Evolutionary conservation across 2,113 vertebrate species (phyloP).

Genomic region (Proteles cristata): DNA sequence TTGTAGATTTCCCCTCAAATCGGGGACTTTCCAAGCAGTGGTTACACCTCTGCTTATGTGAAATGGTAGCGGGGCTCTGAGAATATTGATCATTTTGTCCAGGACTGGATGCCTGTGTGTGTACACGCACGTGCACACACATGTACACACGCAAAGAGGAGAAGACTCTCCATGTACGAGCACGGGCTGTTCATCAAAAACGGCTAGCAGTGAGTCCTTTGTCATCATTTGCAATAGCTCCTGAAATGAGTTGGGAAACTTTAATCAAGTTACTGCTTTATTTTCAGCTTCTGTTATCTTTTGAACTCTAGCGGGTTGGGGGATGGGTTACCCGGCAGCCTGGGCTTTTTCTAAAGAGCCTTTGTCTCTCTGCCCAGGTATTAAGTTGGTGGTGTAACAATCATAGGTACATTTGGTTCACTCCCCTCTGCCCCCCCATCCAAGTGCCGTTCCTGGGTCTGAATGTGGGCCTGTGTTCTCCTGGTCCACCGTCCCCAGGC

Average conservation of each 20-base stretch:
- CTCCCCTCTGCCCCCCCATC: slow-evolving; percentile 57
- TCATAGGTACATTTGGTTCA: slow-evolving; percentile 62
- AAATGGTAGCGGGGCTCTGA: neutral
- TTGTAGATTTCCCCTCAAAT: neutral
- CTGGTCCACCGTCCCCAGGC: slow-evolving; percentile 64
- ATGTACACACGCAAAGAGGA: fast-evolving
- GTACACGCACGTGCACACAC: fast-evolving
- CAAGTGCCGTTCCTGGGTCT: slow-evolving; percentile 57
- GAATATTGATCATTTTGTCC: neutral
- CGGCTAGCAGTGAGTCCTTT: slow-evolving; percentile 59
- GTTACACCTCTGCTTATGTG: neutral
- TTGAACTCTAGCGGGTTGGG: slow-evolving; percentile 67
- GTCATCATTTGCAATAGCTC: slow-evolving; percentile 77
- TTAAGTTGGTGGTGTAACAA: slow-evolving; percentile 83
- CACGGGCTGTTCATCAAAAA: neutral
- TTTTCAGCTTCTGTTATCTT: slow-evolving; percentile 83
- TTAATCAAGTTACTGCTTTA: slow-evolving; percentile 80
- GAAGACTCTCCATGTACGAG: neutral
- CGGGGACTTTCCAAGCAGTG: neutral
- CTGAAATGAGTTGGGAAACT: slow-evolving; percentile 78
- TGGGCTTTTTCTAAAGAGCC: slow-evolving; percentile 80
- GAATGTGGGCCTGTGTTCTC: slow-evolving; percentile 82
- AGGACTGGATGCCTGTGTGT: neutral
- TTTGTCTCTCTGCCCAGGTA: slow-evolving; percentile 85
- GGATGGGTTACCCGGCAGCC: neutral